Conservation (phyloP, 2,888 invertebrate genomes). For the Euclidia mi region DNA sequence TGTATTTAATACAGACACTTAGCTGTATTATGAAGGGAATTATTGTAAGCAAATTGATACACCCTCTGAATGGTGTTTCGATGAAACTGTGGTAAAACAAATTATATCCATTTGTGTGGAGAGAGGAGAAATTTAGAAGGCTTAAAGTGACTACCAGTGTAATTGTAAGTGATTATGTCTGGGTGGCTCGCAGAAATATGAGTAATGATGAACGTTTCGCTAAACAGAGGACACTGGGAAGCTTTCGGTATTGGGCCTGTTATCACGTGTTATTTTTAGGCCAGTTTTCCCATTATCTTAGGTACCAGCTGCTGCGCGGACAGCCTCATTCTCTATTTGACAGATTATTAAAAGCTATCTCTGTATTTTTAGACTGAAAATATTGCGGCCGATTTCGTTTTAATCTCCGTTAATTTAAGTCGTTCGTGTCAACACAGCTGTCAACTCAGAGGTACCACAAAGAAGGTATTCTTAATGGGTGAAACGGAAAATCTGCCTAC, state of each 20-base stretch:
- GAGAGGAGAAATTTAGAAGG: constrained; percentile 57
- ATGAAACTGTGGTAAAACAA: constrained; percentile 56
- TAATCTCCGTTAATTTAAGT: too few relatives aligned
- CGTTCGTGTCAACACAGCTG: too few relatives aligned
- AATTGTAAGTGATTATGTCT: constrained; percentile 72
- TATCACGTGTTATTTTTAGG: constrained; percentile 15
- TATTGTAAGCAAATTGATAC: constrained; percentile 30
- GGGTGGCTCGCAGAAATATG: constrained; percentile 57
- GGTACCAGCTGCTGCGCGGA: background rate
- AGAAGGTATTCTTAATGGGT: too few relatives aligned
- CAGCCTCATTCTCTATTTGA: background rate
- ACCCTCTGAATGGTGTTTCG: constrained; percentile 17
- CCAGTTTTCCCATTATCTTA: constrained; percentile 4
- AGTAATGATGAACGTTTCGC: constrained; percentile 60
- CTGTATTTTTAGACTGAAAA: background rate
- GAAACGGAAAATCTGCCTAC: too few relatives aligned
- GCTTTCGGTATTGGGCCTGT: constrained; percentile 11
- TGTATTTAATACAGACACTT: constrained; percentile 5
- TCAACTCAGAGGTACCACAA: too few relatives aligned
- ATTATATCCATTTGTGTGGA: constrained; percentile 63
- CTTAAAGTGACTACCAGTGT: constrained; percentile 64
- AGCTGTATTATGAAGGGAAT: constrained; percentile 2
- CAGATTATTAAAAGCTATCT: background rate
- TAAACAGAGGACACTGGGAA: constrained; percentile 33
- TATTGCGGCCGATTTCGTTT: too few relatives aligned